Percentiles rank a stretch among this genome's conserved stretches.
These are phyloP conservation scores for Alviniconcha marisindica DNA, from an alignment of 1,140 invertebrate genomes.

Conservation along the genomic window DNA sequence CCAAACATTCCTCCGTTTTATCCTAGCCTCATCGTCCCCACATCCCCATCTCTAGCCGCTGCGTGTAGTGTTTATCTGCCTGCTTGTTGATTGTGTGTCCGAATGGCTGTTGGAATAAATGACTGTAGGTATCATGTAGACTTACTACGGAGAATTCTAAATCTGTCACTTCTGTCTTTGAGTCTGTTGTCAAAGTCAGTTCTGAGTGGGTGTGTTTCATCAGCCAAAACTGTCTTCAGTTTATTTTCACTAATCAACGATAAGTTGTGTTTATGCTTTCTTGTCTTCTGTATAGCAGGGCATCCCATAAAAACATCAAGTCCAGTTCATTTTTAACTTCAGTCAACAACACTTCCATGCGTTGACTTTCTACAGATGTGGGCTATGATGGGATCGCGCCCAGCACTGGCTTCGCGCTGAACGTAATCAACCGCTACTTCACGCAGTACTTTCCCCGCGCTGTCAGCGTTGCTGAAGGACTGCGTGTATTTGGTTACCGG, in stretches of 20 bases:
- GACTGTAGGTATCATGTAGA: too few relatives aligned
- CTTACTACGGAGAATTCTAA: too few relatives aligned
- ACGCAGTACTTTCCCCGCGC: conserved; percentile 66
- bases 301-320: neutral
- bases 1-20: too few relatives aligned
- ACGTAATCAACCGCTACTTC: conserved; percentile 69
- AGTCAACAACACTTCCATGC: neutral
- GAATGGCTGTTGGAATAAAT: too few relatives aligned
- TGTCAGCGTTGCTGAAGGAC: conserved; percentile 51
- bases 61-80: too few relatives aligned
- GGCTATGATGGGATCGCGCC: conserved; percentile 63
- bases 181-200: too few relatives aligned
- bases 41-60: too few relatives aligned
- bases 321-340: neutral
- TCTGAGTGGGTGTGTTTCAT: neutral
- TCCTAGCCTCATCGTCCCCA: too few relatives aligned
- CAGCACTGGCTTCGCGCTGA: conserved; percentile 61
- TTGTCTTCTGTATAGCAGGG: neutral
- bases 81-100: too few relatives aligned
- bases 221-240: neutral
- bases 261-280: too few relatives aligned
- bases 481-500: conserved; percentile 52
- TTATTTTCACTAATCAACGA: neutral
- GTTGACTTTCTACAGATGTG: conserved; percentile 57
- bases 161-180: too few relatives aligned